Conservation (phyloP, 2,113 vertebrate genomes). For the Sprattus sprattus region DNA sequence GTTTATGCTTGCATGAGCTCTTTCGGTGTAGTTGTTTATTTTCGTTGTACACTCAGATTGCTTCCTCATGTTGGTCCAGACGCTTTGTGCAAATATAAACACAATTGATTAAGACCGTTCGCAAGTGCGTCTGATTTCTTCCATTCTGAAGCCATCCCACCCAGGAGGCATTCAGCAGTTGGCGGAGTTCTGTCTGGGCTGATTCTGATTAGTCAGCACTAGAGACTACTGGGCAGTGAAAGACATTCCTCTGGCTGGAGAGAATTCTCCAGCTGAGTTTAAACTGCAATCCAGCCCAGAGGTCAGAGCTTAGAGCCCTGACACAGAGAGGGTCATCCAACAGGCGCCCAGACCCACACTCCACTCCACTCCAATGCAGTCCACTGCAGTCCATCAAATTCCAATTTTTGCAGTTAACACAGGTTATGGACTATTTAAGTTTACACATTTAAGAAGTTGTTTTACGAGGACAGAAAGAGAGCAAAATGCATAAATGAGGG, state of each 20-base stretch:
- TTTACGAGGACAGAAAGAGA: neutral
- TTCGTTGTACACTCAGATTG: conserved; percentile 12
- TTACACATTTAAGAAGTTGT: neutral
- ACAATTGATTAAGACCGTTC: conserved; percentile 24
- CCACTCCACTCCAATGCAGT: neutral
- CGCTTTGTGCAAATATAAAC: conserved; percentile 32
- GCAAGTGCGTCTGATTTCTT: neutral
- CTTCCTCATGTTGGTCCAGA: conserved; percentile 18
- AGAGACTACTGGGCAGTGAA: conserved; percentile 15
- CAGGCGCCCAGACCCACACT: conserved; percentile 29
- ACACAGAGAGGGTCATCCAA: conserved; percentile 30
- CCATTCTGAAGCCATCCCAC: conserved; percentile 18
- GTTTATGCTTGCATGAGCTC: neutral
- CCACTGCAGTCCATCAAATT: neutral
- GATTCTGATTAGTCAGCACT: conserved; percentile 48
- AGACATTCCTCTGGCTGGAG: conserved; percentile 36
- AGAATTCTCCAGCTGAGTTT: conserved; percentile 38
- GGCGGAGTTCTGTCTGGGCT: conserved; percentile 28
- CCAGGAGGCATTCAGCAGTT: conserved; percentile 21
- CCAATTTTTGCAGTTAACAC: neutral
- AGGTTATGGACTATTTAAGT: neutral
- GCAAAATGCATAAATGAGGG: neutral
- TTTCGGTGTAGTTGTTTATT: conserved; percentile 19
- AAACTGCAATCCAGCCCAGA: conserved; percentile 27
- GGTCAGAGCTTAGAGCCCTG: conserved; percentile 16